Evolutionary conservation across 1,140 invertebrate species (phyloP).

Genomic region (Papilio glaucus): DNA sequence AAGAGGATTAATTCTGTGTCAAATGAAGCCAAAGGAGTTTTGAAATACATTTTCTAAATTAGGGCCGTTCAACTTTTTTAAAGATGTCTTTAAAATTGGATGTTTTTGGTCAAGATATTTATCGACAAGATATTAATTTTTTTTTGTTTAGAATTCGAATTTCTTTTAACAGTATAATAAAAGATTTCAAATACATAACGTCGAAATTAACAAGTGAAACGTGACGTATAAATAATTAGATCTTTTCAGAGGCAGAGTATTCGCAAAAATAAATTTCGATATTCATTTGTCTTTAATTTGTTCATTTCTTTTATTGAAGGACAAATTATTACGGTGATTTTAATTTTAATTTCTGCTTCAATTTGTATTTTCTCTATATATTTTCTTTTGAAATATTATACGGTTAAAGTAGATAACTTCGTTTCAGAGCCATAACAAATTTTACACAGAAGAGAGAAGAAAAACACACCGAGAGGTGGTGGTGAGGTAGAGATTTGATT

Average conservation of each 20-base stretch:
- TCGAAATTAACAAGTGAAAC: not conserved
- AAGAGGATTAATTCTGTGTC: not conserved
- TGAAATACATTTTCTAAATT: not conserved
- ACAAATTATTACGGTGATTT: not conserved
- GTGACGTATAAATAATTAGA: not conserved
- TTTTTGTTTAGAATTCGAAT: not conserved
- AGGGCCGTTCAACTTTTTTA: not conserved
- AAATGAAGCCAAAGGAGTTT: not conserved
- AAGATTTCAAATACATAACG: not conserved
- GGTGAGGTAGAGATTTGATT: too few relatives aligned
- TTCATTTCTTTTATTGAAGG: not conserved
- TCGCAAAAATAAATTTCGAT: not conserved
- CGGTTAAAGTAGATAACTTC: too few relatives aligned
- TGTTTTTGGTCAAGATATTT: not conserved
- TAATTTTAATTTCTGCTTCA: not conserved
- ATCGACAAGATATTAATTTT: not conserved
- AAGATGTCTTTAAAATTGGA: not conserved
- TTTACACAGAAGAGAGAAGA: too few relatives aligned
- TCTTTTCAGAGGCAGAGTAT: not conserved
- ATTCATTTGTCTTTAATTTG: not conserved
- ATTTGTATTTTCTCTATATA: too few relatives aligned
- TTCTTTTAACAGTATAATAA: constrained; percentile 1
- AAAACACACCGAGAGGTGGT: too few relatives aligned
- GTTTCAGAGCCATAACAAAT: too few relatives aligned
- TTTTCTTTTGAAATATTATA: too few relatives aligned